These are phyloP conservation scores for Pseudeuparius sepicola DNA, from an alignment of 2,888 invertebrate species.

Conservation along the genomic window DNA sequence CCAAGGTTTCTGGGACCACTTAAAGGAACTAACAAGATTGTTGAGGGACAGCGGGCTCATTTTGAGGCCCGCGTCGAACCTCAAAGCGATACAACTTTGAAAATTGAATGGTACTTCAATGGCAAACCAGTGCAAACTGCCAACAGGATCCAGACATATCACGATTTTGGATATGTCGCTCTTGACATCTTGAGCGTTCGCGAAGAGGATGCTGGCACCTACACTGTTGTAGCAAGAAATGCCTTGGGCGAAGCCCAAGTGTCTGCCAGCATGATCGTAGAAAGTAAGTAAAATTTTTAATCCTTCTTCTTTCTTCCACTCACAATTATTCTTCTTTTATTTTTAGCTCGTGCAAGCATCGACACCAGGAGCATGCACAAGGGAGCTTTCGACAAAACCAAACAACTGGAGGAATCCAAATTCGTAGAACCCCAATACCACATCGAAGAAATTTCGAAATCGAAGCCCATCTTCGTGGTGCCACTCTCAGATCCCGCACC, in stretches of 20 bases:
- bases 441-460: conserved; percentile 86
- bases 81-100: conserved; percentile 85
- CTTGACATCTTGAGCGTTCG: conserved; percentile 89
- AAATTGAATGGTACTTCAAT: conserved; percentile 95
- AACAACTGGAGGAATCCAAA: conserved; percentile 73
- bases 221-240: conserved; percentile 88
- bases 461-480: conserved; percentile 88
- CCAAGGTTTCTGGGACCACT: conserved; percentile 82
- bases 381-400: conserved; percentile 76
- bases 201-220: conserved; percentile 85
- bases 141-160: conserved; percentile 85
- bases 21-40: conserved; percentile 86
- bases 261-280: conserved; percentile 75
- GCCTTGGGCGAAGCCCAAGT: conserved; percentile 80
- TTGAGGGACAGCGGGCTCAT: conserved; percentile 89
- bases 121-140: conserved; percentile 82
- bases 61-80: conserved; percentile 94
- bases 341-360: conserved; percentile 74
- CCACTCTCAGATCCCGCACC: conserved; percentile 81
- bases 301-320: background rate
- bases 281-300: conserved; percentile 58
- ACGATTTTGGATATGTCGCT: conserved; percentile 95
- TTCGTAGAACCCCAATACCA: conserved; percentile 82
- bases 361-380: conserved; percentile 88
- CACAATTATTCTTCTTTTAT: conserved; percentile 12